These are phyloP conservation scores for Phallusia fumigata DNA, from an alignment of 23 tunicate species.

Conservation along the genomic window DNA sequence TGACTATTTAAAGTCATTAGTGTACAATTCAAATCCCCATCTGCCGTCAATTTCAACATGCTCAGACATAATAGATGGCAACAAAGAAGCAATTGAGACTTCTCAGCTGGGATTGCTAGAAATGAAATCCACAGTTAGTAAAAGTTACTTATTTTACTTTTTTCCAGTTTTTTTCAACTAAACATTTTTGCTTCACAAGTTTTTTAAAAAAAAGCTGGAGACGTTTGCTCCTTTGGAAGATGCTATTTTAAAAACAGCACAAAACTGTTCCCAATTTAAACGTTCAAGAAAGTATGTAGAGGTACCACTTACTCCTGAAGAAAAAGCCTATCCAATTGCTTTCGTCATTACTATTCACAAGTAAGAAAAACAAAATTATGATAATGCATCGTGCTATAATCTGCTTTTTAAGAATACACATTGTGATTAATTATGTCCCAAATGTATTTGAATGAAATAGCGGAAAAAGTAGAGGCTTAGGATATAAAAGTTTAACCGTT, in stretches of 20 bases:
- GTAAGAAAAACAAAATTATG: slow-evolving; percentile 20
- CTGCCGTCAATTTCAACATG: slow-evolving; percentile 35
- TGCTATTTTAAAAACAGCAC: slow-evolving; percentile 14
- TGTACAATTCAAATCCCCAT: slow-evolving; percentile 6
- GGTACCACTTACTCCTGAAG: slow-evolving; percentile 62
- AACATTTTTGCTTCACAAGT: neutral
- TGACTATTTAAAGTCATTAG: neutral
- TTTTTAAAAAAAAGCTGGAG: neutral
- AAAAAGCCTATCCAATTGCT: slow-evolving; percentile 82
- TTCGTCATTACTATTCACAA: slow-evolving; percentile 84
- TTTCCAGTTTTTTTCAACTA: neutral
- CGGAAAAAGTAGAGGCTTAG: too few relatives aligned
- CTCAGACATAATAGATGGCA: slow-evolving; percentile 35
- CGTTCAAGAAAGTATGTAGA: slow-evolving; percentile 40
- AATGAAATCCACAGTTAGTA: slow-evolving; percentile 32
- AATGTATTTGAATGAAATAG: too few relatives aligned
- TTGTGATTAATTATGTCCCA: too few relatives aligned
- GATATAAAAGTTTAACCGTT: neutral
- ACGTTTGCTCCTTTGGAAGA: slow-evolving; percentile 11
- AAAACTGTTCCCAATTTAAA: slow-evolving; percentile 51
- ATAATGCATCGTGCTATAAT: too few relatives aligned
- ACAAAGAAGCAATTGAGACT: slow-evolving; percentile 22
- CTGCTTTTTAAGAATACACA: too few relatives aligned
- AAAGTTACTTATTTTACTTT: neutral
- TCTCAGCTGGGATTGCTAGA: slow-evolving; percentile 28